Percentiles rank a stretch among this genome's conserved stretches.
Evolutionary conservation across 64 coral and sea anemone genomes (phyloP).

Genomic region (Montipora cactus): DNA sequence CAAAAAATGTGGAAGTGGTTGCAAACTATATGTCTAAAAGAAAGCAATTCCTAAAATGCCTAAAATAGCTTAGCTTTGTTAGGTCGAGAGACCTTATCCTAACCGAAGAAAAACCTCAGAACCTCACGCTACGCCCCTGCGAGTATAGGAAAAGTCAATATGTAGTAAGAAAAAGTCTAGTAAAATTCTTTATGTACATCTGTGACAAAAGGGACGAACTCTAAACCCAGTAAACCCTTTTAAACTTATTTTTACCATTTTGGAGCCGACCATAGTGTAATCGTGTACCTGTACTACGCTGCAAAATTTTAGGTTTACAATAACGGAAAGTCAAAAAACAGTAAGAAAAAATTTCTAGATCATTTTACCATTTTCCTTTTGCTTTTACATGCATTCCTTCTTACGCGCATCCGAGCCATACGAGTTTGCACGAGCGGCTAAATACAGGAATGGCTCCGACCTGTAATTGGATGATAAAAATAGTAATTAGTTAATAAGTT

Average conservation of each 20-base stretch:
- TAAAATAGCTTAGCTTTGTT: not conserved
- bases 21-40: conserved; percentile 9
- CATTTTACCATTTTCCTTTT: conserved; percentile 13
- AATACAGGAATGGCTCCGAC: no score
- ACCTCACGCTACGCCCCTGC: conserved; percentile 1
- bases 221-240: not conserved
- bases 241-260: conserved; percentile 10
- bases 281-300: conserved; percentile 1
- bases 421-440: no score
- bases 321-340: conserved; percentile 2
- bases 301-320: not conserved
- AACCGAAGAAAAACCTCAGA: not conserved
- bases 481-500: no score
- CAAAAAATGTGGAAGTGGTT: conserved; percentile 12
- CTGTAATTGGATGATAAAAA: no score
- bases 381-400: conserved; percentile 4
- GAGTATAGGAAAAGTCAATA: conserved; percentile 12
- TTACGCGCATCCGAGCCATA: not conserved
- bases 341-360: not conserved
- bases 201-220: conserved; percentile 4
- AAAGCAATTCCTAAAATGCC: conserved; percentile 12
- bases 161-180: conserved; percentile 4
- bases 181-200: conserved; percentile 14
- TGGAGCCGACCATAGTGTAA: conserved; percentile 1
- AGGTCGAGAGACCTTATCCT: not conserved